phyloP scores from a whole-genome alignment of 2,113 vertebrate genomes.

The Bos indicus region DNA sequence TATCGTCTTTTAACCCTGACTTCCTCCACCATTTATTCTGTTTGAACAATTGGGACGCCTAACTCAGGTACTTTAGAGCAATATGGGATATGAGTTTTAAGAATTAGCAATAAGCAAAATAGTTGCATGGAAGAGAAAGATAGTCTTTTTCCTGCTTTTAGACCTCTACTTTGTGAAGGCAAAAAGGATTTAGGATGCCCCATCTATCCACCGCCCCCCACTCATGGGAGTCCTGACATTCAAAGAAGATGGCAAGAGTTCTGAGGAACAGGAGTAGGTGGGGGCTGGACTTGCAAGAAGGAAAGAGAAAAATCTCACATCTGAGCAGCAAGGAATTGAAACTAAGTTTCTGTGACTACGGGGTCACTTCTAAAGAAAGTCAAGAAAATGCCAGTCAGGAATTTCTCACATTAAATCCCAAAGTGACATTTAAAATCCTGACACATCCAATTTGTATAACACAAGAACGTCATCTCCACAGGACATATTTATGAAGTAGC shows the following conservation, averaged over 20 bases:
- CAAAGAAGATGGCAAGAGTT: background rate
- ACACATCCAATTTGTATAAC: background rate
- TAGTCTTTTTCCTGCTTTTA: background rate
- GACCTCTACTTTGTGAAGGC: background rate
- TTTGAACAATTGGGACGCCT: background rate
- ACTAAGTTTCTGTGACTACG: background rate
- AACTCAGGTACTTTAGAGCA: background rate
- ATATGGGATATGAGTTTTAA: background rate
- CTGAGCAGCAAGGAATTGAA: background rate
- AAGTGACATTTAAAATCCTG: constrained; percentile 2
- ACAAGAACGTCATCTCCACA: background rate
- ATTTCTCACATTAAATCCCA: background rate
- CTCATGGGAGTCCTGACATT: background rate
- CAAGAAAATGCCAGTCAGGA: background rate
- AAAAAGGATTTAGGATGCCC: background rate
- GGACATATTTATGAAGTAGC: background rate
- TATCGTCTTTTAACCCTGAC: background rate
- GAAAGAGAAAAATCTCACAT: background rate
- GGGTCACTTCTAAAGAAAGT: background rate
- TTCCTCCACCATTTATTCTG: background rate
- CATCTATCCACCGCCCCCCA: too few species aligned
- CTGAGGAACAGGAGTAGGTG: background rate
- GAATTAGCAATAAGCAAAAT: background rate
- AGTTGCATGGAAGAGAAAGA: background rate
- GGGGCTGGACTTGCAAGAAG: background rate